Evolutionary conservation across 1,140 invertebrate genomes (phyloP).

Genomic region (Orussus abietinus): DNA sequence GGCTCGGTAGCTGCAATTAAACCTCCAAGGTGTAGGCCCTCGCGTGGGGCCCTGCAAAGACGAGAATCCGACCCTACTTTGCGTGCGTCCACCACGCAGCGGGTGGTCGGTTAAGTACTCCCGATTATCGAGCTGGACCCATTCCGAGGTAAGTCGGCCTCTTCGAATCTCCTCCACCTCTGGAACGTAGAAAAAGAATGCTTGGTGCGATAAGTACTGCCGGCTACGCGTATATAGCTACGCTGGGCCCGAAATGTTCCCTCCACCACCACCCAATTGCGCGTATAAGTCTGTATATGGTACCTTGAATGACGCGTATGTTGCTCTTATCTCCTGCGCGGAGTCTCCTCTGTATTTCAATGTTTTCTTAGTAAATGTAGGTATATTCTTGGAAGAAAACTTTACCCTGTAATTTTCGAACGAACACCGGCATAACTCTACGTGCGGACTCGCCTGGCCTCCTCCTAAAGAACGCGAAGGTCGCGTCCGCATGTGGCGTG

Average conservation of each 20-base stretch:
- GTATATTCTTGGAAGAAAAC: neutral
- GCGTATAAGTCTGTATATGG: neutral
- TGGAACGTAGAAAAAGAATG: neutral
- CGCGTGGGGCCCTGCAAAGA: neutral
- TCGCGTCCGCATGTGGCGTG: neutral
- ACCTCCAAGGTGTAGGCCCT: neutral
- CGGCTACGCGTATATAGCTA: neutral
- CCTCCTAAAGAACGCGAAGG: slow-evolving; percentile 1
- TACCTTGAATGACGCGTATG: neutral
- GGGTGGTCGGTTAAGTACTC: neutral
- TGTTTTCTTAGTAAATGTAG: neutral
- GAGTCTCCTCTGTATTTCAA: neutral
- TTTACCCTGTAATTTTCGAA: neutral
- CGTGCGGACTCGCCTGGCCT: neutral
- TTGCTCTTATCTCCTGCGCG: neutral
- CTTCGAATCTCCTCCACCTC: no score
- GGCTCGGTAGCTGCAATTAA: slow-evolving; percentile 1
- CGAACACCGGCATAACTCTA: neutral
- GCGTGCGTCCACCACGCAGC: neutral
- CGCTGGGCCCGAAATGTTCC: neutral
- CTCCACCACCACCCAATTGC: neutral
- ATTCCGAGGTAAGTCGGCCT: neutral
- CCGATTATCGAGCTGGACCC: neutral
- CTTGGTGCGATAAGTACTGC: no score
- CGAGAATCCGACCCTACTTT: neutral